Conservation (phyloP, 2,113 vertebrate species). For the Leiothrix lutea region DNA sequence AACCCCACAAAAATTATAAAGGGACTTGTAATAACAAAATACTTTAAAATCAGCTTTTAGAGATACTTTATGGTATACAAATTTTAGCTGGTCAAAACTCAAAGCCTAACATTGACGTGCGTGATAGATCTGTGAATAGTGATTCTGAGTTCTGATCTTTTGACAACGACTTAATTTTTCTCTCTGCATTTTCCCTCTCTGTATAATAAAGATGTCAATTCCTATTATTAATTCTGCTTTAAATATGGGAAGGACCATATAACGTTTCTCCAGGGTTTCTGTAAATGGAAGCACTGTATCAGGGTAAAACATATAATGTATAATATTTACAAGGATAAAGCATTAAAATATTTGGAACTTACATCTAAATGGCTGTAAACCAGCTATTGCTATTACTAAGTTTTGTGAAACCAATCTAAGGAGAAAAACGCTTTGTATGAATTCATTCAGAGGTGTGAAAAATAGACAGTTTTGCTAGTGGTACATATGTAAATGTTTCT, state of each 20-base stretch:
- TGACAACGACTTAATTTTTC: not conserved
- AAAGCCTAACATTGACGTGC: accelerated
- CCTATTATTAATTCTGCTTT: not conserved
- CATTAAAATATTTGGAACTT: not conserved
- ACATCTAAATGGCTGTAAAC: not conserved
- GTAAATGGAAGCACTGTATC: not conserved
- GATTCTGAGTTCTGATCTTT: not conserved
- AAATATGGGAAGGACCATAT: not conserved
- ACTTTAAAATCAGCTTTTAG: not conserved
- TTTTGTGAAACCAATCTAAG: not conserved
- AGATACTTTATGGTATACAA: not conserved
- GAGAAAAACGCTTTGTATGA: not conserved
- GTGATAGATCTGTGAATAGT: not conserved
- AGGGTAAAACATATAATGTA: not conserved
- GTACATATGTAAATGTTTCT: not conserved
- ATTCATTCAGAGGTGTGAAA: not conserved
- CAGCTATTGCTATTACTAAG: not conserved
- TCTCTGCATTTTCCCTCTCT: not conserved
- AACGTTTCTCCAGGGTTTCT: not conserved
- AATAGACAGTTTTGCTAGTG: not conserved
- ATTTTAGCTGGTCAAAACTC: not conserved
- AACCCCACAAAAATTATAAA: not conserved
- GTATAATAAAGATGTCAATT: not conserved
- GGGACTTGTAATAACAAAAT: not conserved
- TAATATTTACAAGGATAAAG: not conserved